phyloP scores from a whole-genome alignment of 2,888 invertebrate species.

The Apamea epomidion region DNA sequence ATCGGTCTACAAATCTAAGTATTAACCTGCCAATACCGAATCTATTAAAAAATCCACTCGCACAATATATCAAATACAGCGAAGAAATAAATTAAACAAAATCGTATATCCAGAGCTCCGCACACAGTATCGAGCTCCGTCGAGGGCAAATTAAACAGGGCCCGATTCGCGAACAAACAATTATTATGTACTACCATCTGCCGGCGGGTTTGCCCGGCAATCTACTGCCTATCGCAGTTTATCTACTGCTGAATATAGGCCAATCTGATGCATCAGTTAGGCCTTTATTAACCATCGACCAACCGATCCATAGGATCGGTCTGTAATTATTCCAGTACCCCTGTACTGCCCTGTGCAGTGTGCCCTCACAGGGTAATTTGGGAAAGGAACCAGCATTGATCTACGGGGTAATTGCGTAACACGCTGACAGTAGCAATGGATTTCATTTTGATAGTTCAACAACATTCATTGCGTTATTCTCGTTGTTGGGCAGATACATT shows the following conservation, averaged over 20 bases:
- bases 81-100: slow-evolving; percentile 59
- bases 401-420: background rate
- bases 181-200: slow-evolving; percentile 41
- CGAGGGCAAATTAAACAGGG: slow-evolving; percentile 60
- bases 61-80: slow-evolving; percentile 39
- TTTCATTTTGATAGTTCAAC: background rate
- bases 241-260: slow-evolving; percentile 26
- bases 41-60: slow-evolving; percentile 39
- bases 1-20: background rate
- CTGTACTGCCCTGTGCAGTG: no score
- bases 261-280: slow-evolving; percentile 2
- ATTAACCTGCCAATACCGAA: slow-evolving; percentile 3
- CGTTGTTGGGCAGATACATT: no score
- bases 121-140: slow-evolving; percentile 50
- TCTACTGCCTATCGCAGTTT: slow-evolving; percentile 20
- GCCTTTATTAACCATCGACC: background rate
- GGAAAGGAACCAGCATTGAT: background rate
- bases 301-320: background rate
- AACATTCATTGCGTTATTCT: no score
- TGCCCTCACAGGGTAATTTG: background rate
- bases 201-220: slow-evolving; percentile 8
- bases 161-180: slow-evolving; percentile 59
- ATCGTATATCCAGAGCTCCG: slow-evolving; percentile 42
- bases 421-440: background rate
- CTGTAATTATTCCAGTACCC: background rate